Evolutionary conservation across 2,888 invertebrate genomes (phyloP).

Genomic region (Apamea epomidion): DNA sequence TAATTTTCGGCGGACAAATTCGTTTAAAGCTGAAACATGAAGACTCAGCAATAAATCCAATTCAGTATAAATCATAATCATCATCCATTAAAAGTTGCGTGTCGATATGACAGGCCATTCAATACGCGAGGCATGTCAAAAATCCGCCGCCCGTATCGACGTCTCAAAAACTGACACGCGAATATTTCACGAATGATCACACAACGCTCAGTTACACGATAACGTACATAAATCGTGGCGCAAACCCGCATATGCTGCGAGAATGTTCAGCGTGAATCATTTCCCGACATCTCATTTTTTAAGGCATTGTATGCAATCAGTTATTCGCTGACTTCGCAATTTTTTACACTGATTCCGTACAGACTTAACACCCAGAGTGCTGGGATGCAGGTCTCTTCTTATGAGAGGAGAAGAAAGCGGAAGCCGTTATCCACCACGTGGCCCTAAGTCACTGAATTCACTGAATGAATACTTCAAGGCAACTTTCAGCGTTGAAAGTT

Average conservation of each 20-base stretch:
- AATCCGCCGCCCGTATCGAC: constrained; percentile 66
- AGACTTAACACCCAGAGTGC: neutral
- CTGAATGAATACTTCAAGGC: constrained; percentile 17
- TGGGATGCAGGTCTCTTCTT: neutral
- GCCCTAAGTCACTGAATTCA: neutral
- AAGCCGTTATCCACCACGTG: neutral
- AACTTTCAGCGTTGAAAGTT: constrained; percentile 36
- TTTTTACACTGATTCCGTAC: neutral
- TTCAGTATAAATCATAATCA: constrained; percentile 16
- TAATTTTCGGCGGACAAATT: constrained; percentile 3
- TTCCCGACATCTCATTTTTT: constrained; percentile 57
- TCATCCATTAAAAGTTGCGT: constrained; percentile 24
- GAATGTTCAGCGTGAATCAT: constrained; percentile 71
- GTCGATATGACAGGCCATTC: constrained; percentile 51
- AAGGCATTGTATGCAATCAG: constrained; percentile 17
- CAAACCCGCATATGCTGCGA: constrained; percentile 61
- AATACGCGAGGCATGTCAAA: constrained; percentile 62
- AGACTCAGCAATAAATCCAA: constrained; percentile 8
- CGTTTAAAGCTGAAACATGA: constrained; percentile 19
- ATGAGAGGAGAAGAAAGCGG: too few species aligned
- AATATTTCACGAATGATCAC: constrained; percentile 70
- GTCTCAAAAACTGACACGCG: constrained; percentile 66
- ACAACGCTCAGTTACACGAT: constrained; percentile 62
- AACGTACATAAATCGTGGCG: constrained; percentile 52
- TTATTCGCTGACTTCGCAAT: neutral